These are phyloP conservation scores for Euglossa dilemma DNA, from an alignment of 1,140 invertebrate species.

Conservation along the genomic window DNA sequence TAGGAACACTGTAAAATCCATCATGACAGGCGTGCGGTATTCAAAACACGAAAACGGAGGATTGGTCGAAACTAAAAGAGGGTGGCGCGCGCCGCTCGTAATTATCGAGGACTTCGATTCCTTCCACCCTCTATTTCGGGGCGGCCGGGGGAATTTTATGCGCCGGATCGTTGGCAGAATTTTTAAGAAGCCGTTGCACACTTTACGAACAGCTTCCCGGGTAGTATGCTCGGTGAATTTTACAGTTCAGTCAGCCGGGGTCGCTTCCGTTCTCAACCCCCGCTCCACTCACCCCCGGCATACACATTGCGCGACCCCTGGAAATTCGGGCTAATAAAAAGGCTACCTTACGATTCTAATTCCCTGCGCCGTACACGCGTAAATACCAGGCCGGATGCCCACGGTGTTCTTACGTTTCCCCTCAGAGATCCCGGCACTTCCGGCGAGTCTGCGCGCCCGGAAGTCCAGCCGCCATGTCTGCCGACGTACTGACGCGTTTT, in stretches of 20 bases:
- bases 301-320: no score
- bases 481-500: no score
- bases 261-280: background rate
- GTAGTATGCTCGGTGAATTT: conserved; percentile 20
- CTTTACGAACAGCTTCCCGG: background rate
- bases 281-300: background rate
- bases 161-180: conserved; percentile 31
- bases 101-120: conserved; percentile 44
- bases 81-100: background rate
- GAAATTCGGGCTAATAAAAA: conserved; percentile 15
- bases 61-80: conserved; percentile 15
- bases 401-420: background rate
- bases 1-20: no score
- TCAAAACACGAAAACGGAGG: background rate
- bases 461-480: background rate
- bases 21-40: no score
- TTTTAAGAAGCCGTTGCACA: conserved; percentile 33
- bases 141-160: conserved; percentile 2
- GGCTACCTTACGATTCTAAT: background rate
- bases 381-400: background rate
- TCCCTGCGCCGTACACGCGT: background rate
- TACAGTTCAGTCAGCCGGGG: background rate
- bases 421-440: no score
- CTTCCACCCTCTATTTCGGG: no score
- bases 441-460: no score